phyloP scores from a whole-genome alignment of 2,888 invertebrate genomes.

The Drosophila austrosaltans region DNA sequence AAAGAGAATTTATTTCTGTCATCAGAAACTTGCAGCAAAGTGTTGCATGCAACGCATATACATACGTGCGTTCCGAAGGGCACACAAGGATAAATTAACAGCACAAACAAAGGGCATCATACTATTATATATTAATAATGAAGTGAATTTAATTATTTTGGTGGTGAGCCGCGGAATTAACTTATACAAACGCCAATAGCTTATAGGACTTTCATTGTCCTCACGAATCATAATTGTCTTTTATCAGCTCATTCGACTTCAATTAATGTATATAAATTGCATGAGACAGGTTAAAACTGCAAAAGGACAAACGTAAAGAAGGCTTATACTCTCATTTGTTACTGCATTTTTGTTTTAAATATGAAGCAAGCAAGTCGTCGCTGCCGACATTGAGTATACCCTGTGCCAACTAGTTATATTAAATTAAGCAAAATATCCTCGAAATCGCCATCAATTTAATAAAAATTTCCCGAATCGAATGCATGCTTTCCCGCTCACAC shows the following conservation, averaged over 20 bases:
- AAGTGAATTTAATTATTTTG: slow-evolving; percentile 56
- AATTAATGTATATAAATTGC: slow-evolving; percentile 61
- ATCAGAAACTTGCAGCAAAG: neutral
- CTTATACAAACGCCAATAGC: slow-evolving; percentile 48
- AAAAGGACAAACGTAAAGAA: neutral
- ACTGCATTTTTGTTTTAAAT: neutral
- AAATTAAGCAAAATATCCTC: no score
- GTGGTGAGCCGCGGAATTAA: slow-evolving; percentile 49
- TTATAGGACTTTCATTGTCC: slow-evolving; percentile 30
- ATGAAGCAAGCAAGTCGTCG: no score
- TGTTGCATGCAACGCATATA: slow-evolving; percentile 10
- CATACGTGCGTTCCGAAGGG: slow-evolving; percentile 18
- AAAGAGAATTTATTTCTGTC: neutral
- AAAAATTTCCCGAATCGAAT: no score
- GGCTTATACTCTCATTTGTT: neutral
- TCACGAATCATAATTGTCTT: slow-evolving; percentile 54
- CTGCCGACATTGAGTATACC: no score
- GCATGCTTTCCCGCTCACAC: no score
- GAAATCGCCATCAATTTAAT: no score
- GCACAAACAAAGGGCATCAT: slow-evolving; percentile 27
- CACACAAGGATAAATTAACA: slow-evolving; percentile 28
- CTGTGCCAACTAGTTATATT: no score
- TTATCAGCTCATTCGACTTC: slow-evolving; percentile 52
- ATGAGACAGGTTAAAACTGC: slow-evolving; percentile 38
- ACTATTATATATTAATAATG: slow-evolving; percentile 5